Base-by-base conservation (phyloP, 2,113 vertebrate species). In the Vulpes vulpes region DNA sequence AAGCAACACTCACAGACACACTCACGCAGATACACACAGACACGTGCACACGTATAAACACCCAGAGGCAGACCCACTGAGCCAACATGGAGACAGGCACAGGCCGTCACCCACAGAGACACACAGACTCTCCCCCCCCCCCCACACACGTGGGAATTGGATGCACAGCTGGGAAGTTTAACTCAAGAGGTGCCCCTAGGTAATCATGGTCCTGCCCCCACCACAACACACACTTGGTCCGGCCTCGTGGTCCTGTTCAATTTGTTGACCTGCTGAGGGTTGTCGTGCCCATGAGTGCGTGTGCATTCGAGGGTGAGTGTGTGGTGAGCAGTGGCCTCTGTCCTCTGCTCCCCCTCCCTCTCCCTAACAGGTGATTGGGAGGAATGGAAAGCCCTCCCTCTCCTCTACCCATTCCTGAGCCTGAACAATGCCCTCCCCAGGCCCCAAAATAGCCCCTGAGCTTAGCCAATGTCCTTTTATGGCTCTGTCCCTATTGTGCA, bases 381-480 rank as follows among this genome's bases (percentile, higher is more conserved):
- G 97, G 87, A 78, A 87, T 32, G 90, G 82, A 85, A 69, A 65
- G 88, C 76, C 78, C 94, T 95, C 87, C 96, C 97, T 59, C 93
- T 76, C 91, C 92, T 73, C 95, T 9, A 80, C 51, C 82, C 93
- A 62, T 96, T 95, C 96, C 96, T 83, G 93, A 97, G 96, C 86
- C 62, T 2, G 88, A 98, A 98, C 98, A 98, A 98, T 98, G 98
- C 98, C 64, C 0, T 98, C 82, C 83, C 94, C 81, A 87, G 98
- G 97, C 98, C 99, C 99, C 98, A 99, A 99, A 99, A 99, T 99
- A 99, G 99, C 99, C 97, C 96, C 97, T 96, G 95, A 88, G 89
- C 94, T 81, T 30, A 53, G 94, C 97, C 91, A 98, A 97, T 99
- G 96, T 97, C 99, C 99, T 99, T 99, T 99, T 99, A 99, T 99